phyloP scores from a whole-genome alignment of 2,888 invertebrate genomes.

The Epinotia bilunana region DNA sequence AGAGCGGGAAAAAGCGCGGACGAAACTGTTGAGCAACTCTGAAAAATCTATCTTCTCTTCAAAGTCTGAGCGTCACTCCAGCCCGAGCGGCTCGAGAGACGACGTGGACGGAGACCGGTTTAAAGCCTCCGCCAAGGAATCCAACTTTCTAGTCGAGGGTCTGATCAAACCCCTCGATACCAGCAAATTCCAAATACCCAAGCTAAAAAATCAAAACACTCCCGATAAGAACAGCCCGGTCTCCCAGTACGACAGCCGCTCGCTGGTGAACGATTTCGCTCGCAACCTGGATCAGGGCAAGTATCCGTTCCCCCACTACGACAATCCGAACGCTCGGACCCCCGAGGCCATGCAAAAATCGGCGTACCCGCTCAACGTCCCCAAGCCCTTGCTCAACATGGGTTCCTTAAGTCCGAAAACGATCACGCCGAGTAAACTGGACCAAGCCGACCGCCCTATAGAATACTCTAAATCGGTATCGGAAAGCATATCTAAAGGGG shows the following conservation, averaged over 20 bases:
- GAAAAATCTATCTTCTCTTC: conserved; percentile 88
- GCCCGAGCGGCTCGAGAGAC: conserved; percentile 86
- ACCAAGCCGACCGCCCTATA: conserved; percentile 68
- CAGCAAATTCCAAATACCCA: conserved; percentile 94
- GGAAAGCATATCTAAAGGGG: conserved; percentile 73
- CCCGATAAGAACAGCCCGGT: conserved; percentile 77
- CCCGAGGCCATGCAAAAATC: conserved; percentile 74
- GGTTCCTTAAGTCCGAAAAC: conserved; percentile 78
- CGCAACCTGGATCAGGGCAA: conserved; percentile 76
- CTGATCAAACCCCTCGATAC: conserved; percentile 91
- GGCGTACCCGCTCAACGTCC: conserved; percentile 76
- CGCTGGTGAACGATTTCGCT: conserved; percentile 77
- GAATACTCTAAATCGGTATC: conserved; percentile 71
- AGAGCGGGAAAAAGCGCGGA: conserved; percentile 85
- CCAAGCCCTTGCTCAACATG: conserved; percentile 77
- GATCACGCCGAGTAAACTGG: conserved; percentile 62
- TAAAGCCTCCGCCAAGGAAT: conserved; percentile 86
- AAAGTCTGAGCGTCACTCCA: conserved; percentile 86
- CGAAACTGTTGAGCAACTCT: conserved; percentile 83
- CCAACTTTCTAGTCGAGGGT: conserved; percentile 88
- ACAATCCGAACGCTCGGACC: conserved; percentile 67
- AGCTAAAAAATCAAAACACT: conserved; percentile 84
- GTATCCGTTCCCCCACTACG: conserved; percentile 77
- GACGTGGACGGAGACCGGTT: conserved; percentile 87
- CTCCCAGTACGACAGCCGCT: conserved; percentile 74